Base-by-base conservation (phyloP, 2,113 vertebrate genomes). In the Microtus oregoni region DNA sequence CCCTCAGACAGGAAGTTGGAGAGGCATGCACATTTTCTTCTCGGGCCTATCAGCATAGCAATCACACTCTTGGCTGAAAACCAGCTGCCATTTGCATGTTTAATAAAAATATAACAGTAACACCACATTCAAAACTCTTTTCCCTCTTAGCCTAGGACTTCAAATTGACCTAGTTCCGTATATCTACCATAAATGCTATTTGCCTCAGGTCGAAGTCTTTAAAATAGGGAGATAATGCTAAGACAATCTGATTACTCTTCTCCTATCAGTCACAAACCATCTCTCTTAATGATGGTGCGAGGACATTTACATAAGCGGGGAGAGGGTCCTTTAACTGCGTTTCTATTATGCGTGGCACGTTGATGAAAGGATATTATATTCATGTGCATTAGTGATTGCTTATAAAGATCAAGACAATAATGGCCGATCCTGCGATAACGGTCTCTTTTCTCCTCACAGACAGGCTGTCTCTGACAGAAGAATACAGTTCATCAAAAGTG, bases 401-500 rank as follows among this genome's bases (percentile, higher is more conserved):
- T 99, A 98, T 98, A 98, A 99, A 98, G 98, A 99, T 99, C 98
- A 98, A 98, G 99, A 98, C 98, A 99, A 99, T 99, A 99, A 99
- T 98, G 99, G 98, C 98, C 97, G 98, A 99, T 98, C 98, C 98
- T 97, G 99, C n/a, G 98, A 99, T 99, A 99, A 99, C 98, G 98
- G 98, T 98, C 98, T 98, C 98, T 98, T 99, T 99, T 99, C 99
- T 99, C 98, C 98, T 99, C 98, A 98, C 98, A 99, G 99, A 99
- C 99, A 99, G 98, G 98, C 98, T 98, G 99, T 99, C 99, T 99
- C 98, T 99, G 98, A 98, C 98, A 98, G 98, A 99, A 99, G 99
- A 99, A 99, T 99, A 98, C 99, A 98, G 98, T 98, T 98, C 99
- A 98, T 99, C 99, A 99, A 98, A 99, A 98, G 98, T 99, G 99